Evolutionary conservation across 2,113 vertebrate genomes (phyloP).

Genomic region (Daboia siamensis): DNA sequence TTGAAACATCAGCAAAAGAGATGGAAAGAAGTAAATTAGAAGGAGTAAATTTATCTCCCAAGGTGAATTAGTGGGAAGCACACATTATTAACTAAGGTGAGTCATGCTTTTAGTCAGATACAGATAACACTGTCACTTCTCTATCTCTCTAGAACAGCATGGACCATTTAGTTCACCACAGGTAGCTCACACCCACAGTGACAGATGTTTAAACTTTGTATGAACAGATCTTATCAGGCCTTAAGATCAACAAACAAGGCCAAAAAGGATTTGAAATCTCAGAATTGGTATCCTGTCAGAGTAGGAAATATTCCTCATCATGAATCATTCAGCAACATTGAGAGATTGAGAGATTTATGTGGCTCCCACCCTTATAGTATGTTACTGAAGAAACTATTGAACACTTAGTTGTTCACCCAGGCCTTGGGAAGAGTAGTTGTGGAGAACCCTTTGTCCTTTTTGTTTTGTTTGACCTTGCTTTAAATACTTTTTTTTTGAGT

Average conservation of each 20-base stretch:
- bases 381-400: not conserved
- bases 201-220: conserved; percentile 50
- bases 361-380: not conserved
- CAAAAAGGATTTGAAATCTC: conserved; percentile 58
- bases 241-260: conserved; percentile 52
- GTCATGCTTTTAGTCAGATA: conserved; percentile 48
- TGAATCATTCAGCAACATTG: conserved; percentile 58
- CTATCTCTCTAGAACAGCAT: conserved; percentile 51
- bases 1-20: not conserved
- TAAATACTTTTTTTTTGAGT: not conserved
- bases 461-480: not conserved
- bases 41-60: conserved; percentile 4
- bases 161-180: conserved; percentile 58
- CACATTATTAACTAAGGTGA: conserved; percentile 54
- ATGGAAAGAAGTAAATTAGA: not conserved
- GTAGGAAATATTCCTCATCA: conserved; percentile 62
- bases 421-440: not conserved
- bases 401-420: not conserved
- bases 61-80: not conserved
- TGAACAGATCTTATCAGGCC: conserved; percentile 44
- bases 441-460: not conserved
- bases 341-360: not conserved
- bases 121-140: conserved; percentile 41
- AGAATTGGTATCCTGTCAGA: conserved; percentile 47
- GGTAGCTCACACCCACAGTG: conserved; percentile 51